phyloP scores from a whole-genome alignment of 2,888 invertebrate species.

The Anticlea derivata region DNA sequence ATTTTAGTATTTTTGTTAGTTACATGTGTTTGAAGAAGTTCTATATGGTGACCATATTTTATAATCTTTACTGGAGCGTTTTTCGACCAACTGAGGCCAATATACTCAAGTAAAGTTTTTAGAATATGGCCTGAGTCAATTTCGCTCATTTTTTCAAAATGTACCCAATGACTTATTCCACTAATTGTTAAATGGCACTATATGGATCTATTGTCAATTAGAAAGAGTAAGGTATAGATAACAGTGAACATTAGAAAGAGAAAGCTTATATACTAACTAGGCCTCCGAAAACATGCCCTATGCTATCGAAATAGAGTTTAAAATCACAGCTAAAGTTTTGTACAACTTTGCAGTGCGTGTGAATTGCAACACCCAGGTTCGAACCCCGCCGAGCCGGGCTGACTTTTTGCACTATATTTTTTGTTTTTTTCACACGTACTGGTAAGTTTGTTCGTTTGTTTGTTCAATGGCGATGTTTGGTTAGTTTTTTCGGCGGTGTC shows the following conservation, averaged over 20 bases:
- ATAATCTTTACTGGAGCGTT: too few relatives aligned
- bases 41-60: too few relatives aligned
- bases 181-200: slow-evolving; percentile 5
- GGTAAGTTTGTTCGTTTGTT: slow-evolving; percentile 14
- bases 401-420: slow-evolving; percentile 11
- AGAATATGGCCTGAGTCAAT: background rate
- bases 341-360: slow-evolving; percentile 22
- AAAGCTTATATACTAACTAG: slow-evolving; percentile 14
- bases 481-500: slow-evolving; percentile 44
- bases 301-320: slow-evolving; percentile 10
- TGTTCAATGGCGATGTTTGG: slow-evolving; percentile 28
- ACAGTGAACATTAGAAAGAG: slow-evolving; percentile 14
- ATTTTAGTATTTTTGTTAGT: too few relatives aligned
- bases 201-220: slow-evolving; percentile 16
- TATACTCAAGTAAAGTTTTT: background rate
- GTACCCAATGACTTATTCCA: too few relatives aligned
- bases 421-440: slow-evolving; percentile 18
- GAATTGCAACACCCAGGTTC: slow-evolving; percentile 2
- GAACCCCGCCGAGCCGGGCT: background rate
- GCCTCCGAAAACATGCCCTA: slow-evolving; percentile 15
- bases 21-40: too few relatives aligned
- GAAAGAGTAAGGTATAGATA: slow-evolving; percentile 10
- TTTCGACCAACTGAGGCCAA: too few relatives aligned
- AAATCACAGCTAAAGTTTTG: slow-evolving; percentile 28
- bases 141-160: background rate